Evolutionary conservation across 2,888 invertebrate species (phyloP).

Genomic region (Acanthopleura granulata): DNA sequence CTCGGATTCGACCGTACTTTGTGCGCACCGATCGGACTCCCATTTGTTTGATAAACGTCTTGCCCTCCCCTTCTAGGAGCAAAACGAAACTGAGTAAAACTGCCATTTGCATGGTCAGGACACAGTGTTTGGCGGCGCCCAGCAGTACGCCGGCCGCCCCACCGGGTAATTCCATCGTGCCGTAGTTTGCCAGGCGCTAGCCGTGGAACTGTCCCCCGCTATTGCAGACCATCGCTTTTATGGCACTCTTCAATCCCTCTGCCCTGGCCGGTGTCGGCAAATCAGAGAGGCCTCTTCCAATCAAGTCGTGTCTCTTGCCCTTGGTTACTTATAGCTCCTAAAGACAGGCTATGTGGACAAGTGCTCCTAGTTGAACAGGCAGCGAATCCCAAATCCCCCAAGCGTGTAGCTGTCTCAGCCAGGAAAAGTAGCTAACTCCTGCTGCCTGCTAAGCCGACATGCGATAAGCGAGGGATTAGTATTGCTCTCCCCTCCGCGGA

Average conservation of each 20-base stretch:
- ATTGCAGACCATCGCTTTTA: slow-evolving; percentile 8
- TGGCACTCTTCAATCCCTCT: neutral
- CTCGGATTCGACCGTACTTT: slow-evolving; percentile 88
- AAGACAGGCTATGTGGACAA: neutral
- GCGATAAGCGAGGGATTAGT: neutral
- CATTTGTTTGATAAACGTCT: slow-evolving; percentile 37
- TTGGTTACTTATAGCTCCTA: neutral
- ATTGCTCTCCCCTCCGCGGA: neutral
- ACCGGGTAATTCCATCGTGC: neutral
- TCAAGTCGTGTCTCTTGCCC: neutral
- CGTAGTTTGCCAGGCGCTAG: neutral
- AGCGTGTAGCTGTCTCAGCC: too few relatives aligned
- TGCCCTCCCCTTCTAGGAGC: neutral
- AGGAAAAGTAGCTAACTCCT: neutral
- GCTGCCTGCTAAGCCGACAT: neutral
- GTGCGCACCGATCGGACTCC: slow-evolving; percentile 79
- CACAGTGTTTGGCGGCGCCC: neutral
- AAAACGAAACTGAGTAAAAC: neutral
- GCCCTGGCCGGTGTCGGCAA: neutral
- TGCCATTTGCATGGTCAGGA: neutral
- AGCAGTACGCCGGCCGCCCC: neutral
- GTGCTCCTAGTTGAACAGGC: neutral
- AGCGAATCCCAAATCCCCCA: neutral
- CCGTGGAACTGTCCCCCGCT: neutral
- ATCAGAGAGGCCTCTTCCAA: neutral